Percentiles rank a stretch among this genome's conserved stretches.
Conservation (phyloP, 2,888 invertebrate species). For the Hirtodrosophila confusa region DNA sequence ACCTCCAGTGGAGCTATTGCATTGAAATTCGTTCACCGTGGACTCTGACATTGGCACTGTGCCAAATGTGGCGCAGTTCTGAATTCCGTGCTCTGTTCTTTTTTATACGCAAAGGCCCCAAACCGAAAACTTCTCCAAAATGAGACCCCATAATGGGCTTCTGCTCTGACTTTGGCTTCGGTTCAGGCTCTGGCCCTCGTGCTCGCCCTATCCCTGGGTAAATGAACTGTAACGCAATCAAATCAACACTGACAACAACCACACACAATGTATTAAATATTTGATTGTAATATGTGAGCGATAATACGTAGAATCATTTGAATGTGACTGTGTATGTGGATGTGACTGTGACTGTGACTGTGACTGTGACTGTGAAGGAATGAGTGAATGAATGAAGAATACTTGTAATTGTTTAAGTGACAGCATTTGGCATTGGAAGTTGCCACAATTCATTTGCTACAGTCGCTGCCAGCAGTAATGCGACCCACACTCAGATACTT, state of each 20-base stretch:
- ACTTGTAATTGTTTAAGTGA: conserved; percentile 12
- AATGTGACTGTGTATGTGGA: not conserved
- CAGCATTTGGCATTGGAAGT: no score
- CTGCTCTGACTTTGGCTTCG: conserved; percentile 18
- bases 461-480: conserved; percentile 31
- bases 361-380: not conserved
- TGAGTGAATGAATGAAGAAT: conserved; percentile 16
- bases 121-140: conserved; percentile 61
- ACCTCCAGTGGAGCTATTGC: conserved; percentile 64
- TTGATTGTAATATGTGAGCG: conserved; percentile 57
- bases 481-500: conserved; percentile 22
- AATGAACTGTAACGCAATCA: conserved; percentile 80
- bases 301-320: conserved; percentile 31
- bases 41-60: conserved; percentile 56
- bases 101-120: conserved; percentile 10
- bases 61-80: conserved; percentile 51
- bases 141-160: conserved; percentile 70
- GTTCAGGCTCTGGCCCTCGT: conserved; percentile 1
- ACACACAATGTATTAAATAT: conserved; percentile 61
- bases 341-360: no score
- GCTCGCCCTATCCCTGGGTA: conserved; percentile 50
- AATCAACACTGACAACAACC: conserved; percentile 66
- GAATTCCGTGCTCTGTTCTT: conserved; percentile 4
- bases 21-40: conserved; percentile 76
- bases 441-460: not conserved